Evolutionary conservation across 1,140 invertebrate genomes (phyloP).

Genomic region (Scaptomyza montana): DNA sequence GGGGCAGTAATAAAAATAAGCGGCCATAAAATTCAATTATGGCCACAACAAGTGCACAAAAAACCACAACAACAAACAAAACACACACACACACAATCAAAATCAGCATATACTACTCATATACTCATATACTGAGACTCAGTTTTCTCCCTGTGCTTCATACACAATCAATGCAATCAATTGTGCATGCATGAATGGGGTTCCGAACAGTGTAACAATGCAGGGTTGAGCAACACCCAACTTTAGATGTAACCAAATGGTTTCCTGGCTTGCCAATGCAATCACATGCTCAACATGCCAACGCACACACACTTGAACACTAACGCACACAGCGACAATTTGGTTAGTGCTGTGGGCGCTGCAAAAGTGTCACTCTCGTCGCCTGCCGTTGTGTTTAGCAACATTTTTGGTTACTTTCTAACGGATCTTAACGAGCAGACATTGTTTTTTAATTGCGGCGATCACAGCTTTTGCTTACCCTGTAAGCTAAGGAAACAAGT

Average conservation of each 20-base stretch:
- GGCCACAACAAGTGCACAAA: conserved; percentile 77
- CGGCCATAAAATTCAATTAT: conserved; percentile 81
- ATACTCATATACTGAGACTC: conserved; percentile 22
- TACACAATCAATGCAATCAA: conserved; percentile 75
- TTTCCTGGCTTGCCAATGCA: conserved; percentile 42
- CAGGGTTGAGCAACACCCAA: background rate
- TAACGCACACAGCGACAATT: conserved; percentile 50
- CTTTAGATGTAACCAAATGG: conserved; percentile 35
- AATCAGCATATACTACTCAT: conserved; percentile 12
- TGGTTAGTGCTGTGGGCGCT: conserved; percentile 34
- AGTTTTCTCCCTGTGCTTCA: conserved; percentile 23
- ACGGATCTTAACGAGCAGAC: conserved; percentile 19
- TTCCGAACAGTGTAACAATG: background rate
- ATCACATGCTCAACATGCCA: conserved; percentile 38
- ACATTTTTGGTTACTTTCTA: conserved; percentile 63
- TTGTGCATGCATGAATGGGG: conserved; percentile 63
- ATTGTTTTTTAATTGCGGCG: background rate
- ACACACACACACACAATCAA: background rate
- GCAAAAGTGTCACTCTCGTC: background rate
- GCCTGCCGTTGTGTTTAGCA: conserved; percentile 24
- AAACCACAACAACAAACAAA: conserved; percentile 29
- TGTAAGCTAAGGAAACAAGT: background rate
- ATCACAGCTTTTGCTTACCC: background rate
- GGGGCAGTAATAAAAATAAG: conserved; percentile 74
- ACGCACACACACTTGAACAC: conserved; percentile 17